Evolutionary conservation across 2,113 vertebrate genomes (phyloP), one percentile per base, ranked within the genome.

Genomic region (Ovibos moschatus): DNA sequence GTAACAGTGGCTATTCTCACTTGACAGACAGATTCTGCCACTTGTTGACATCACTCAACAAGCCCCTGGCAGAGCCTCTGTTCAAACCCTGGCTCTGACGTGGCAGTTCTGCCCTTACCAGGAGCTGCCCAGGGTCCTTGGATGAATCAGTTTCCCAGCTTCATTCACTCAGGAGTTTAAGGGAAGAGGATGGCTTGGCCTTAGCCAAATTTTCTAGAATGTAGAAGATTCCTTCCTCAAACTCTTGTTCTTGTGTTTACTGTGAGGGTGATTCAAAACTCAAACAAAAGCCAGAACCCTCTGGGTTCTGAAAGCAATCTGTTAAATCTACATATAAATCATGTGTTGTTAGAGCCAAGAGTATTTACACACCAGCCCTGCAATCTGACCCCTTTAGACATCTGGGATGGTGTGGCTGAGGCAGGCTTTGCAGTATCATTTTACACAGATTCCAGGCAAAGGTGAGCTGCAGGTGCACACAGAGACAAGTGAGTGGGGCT

Each of bases 401-500:
- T 84, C 94, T 97, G 97, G 74, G 97, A 96, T 93, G 82, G 74
- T 97, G 84, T 96, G 85, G 96, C 92, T 98, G 95, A 97, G 97
- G 97, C 87, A 97, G 93, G 78, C 96, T 98, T 97, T 97, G 96
- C 96, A 93, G 87, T 97, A 94, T 88, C 87, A 95, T 97, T 88
- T 98, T 96, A 86, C 97, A 94, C 74, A 86, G 97, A 95, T 96
- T 87, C 96, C 94, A 93, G 96, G 98, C 95, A 97, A 98, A 98
- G 96, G 98, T 97, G 96, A 98, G 87, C 98, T 97, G 96, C 91
- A 92, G 93, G 94, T 53, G 28, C 30, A 3, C 51, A 53, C 43
- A n/a, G 88, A 98, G 97, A 98, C 98, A 97, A 97, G 98, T 98
- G 96, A 97, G 95, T 25, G 25, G 95, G 96, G 96, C 96, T 98